phyloP scores from a whole-genome alignment of 2,888 invertebrate genomes.

The Endomychus coccineus region DNA sequence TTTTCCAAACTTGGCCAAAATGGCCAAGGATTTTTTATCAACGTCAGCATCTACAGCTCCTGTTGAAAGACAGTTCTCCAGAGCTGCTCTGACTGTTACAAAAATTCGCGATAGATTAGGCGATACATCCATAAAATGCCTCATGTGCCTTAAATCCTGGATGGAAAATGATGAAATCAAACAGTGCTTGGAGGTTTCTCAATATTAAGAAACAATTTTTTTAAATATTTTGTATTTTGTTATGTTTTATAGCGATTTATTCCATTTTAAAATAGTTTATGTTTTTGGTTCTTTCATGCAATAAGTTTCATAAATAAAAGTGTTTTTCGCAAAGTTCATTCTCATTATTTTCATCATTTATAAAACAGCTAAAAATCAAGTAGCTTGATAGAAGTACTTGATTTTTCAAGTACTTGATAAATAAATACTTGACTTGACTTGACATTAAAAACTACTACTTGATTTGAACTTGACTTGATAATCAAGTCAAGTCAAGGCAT shows the following conservation, averaged over 20 bases:
- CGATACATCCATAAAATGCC: conserved; percentile 10
- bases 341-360: conserved; percentile 2
- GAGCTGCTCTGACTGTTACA: conserved; percentile 17
- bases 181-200: conserved; percentile 7
- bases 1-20: conserved; percentile 18
- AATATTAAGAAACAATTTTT: conserved; percentile 4
- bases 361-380: conserved; percentile 3
- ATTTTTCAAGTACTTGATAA: conserved; percentile 7
- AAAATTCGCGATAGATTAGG: conserved; percentile 13
- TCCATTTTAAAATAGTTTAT: conserved; percentile 1
- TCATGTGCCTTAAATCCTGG: conserved; percentile 15
- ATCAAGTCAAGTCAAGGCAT: conserved; percentile 13
- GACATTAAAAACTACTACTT: conserved; percentile 8
- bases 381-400: conserved; percentile 7
- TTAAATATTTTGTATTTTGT: conserved; percentile 7
- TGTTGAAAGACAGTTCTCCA: conserved; percentile 19
- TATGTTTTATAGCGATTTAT: conserved; percentile 2
- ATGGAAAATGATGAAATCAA: conserved; percentile 7
- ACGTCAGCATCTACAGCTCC: too few species aligned
- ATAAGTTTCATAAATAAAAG: too few species aligned
- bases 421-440: conserved; percentile 10
- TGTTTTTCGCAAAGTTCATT: too few species aligned
- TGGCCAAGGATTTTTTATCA: conserved; percentile 21
- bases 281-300: not conserved
- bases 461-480: conserved; percentile 13